These are phyloP conservation scores for Meta bourneti DNA, from an alignment of 2,888 invertebrate species.

Conservation along the genomic window DNA sequence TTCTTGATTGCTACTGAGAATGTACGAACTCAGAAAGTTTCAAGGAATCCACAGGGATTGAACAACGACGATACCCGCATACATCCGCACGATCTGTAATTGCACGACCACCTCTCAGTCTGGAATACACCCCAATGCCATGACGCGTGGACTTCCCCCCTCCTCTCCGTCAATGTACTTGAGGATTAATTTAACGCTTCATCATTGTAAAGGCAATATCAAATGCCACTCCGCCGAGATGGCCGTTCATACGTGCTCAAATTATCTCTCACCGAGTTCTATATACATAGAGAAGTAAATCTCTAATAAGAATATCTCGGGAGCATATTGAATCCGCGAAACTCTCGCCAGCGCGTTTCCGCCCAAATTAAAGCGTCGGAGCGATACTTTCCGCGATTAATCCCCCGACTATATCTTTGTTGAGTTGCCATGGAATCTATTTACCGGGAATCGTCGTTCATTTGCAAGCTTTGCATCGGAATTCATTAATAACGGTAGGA, in stretches of 20 bases:
- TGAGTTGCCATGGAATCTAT: slow-evolving; percentile 13
- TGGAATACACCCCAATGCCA: too few species aligned
- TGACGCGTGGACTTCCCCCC: too few species aligned
- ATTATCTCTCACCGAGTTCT: not conserved
- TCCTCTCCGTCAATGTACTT: too few species aligned
- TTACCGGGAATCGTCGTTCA: not conserved
- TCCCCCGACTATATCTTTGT: slow-evolving; percentile 9
- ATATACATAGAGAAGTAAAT: not conserved
- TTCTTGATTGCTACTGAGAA: too few species aligned
- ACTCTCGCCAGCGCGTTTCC: not conserved
- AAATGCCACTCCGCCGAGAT: not conserved
- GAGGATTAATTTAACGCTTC: not conserved
- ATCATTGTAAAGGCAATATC: not conserved
- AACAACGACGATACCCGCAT: too few species aligned
- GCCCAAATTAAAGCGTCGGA: not conserved
- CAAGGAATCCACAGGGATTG: too few species aligned
- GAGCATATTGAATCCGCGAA: not conserved
- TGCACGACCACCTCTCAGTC: too few species aligned
- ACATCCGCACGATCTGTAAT: too few species aligned
- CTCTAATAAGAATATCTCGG: not conserved
- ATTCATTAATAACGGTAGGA: slow-evolving; percentile 20
- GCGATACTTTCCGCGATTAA: not conserved
- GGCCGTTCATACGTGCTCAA: not conserved
- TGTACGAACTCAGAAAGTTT: too few species aligned
- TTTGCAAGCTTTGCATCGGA: slow-evolving; percentile 20